Evolutionary conservation across 2,888 invertebrate species (phyloP).

Genomic region (Entomobrya proxima): DNA sequence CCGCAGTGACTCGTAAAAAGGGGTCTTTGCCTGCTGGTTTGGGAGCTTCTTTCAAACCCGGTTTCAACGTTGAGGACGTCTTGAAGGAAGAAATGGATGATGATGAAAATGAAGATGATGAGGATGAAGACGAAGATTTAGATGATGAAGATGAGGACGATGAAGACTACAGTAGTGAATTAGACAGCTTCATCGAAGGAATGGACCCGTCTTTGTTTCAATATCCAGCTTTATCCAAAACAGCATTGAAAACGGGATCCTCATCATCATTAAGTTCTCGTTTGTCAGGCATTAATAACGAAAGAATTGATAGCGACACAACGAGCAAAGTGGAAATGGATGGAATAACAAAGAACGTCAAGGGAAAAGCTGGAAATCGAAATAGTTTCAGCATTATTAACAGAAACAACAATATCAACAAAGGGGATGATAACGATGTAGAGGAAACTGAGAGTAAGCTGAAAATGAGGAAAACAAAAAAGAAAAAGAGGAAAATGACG

Average conservation of each 20-base stretch:
- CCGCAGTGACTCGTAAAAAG: conserved; percentile 42
- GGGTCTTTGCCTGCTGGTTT: not conserved
- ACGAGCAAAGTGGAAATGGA: conserved; percentile 18
- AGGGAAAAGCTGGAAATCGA: conserved; percentile 23
- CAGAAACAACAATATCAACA: conserved; percentile 31
- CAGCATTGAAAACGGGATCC: not conserved
- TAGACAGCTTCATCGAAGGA: conserved; percentile 39
- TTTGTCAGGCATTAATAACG: conserved; percentile 53
- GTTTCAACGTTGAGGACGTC: conserved; percentile 37
- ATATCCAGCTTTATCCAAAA: not conserved
- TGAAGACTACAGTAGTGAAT: conserved; percentile 34
- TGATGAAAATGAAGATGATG: conserved; percentile 54
- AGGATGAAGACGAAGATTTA: conserved; percentile 52
- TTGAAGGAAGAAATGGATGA: conserved; percentile 30
- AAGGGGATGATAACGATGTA: conserved; percentile 8
- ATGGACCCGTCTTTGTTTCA: conserved; percentile 29
- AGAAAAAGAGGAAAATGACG: conserved; percentile 50
- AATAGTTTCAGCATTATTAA: not conserved
- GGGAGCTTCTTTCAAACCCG: conserved; percentile 7
- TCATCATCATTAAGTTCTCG: conserved; percentile 34
- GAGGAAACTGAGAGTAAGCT: conserved; percentile 37
- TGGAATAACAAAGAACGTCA: conserved; percentile 25
- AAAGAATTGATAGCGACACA: conserved; percentile 33
- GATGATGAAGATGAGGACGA: conserved; percentile 50
- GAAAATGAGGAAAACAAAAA: conserved; percentile 45